phyloP scores from a whole-genome alignment of 2,113 vertebrate species.

The Zosterops japonicus region DNA sequence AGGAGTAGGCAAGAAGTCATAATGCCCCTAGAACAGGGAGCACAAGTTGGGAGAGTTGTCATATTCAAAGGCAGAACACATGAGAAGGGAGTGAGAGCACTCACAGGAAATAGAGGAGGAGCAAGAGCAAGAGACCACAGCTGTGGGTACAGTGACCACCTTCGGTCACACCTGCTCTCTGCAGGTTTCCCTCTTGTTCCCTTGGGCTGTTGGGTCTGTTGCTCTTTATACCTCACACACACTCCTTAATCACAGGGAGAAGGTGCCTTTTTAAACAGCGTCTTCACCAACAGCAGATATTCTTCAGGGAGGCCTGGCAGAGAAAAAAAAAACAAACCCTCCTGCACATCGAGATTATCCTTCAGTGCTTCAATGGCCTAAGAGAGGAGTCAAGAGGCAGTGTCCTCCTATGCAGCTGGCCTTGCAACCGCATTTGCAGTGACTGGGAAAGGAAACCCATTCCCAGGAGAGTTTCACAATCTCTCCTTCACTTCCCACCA shows the following conservation, averaged over 20 bases:
- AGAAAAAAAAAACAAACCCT: not conserved
- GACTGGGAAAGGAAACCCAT: constrained; percentile 19
- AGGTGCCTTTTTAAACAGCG: not conserved
- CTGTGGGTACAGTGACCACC: not conserved
- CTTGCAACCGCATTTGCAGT: not conserved
- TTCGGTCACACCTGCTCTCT: not conserved
- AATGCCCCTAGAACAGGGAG: not conserved
- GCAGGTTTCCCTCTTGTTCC: not conserved
- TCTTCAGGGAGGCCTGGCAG: not conserved
- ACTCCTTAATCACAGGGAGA: not conserved
- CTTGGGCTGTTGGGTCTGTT: not conserved
- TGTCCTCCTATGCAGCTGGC: not conserved
- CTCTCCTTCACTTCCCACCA: not conserved
- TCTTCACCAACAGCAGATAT: not conserved
- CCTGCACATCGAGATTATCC: not conserved
- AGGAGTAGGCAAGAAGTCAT: not conserved
- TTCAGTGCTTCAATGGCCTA: not conserved
- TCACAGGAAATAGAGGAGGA: not conserved
- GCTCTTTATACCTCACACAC: not conserved
- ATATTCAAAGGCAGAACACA: not conserved
- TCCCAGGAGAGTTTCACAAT: constrained; percentile 23
- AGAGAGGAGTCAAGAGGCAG: not conserved
- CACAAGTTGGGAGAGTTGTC: not conserved
- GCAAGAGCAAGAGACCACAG: not conserved
- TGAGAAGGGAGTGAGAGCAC: not conserved